Evolutionary conservation across 1,140 invertebrate species (phyloP).

Genomic region (Galleria mellonella): DNA sequence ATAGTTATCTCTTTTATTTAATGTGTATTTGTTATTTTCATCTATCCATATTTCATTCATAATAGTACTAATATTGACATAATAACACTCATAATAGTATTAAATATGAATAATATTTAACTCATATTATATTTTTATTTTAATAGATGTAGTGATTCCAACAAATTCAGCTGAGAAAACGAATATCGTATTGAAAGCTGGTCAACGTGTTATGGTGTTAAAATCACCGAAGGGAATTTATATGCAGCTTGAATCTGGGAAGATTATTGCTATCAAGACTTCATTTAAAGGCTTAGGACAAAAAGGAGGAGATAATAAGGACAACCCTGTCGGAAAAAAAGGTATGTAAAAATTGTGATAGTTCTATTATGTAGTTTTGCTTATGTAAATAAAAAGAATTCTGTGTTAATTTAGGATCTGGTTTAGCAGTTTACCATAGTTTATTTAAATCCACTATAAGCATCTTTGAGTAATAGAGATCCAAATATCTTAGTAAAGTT

Average conservation of each 20-base stretch:
- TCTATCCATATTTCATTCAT: too few species aligned
- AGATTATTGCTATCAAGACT: constrained; percentile 95
- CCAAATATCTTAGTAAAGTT: too few species aligned
- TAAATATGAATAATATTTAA: too few species aligned
- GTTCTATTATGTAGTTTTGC: background rate
- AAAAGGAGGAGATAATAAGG: constrained; percentile 76
- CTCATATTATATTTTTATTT: background rate
- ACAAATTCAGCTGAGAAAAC: constrained; percentile 91
- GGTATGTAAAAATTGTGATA: too few species aligned
- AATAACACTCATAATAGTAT: too few species aligned
- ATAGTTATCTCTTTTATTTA: too few species aligned
- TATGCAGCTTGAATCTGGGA: constrained; percentile 95
- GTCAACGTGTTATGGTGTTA: constrained; percentile 94
- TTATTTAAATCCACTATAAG: too few species aligned
- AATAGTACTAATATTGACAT: too few species aligned
- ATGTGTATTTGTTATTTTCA: too few species aligned
- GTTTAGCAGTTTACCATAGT: too few species aligned
- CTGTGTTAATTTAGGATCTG: background rate
- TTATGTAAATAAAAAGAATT: background rate
- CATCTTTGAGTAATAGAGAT: too few species aligned
- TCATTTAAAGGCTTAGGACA: constrained; percentile 81
- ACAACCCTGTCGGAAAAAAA: constrained; percentile 65
- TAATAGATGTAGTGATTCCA: constrained; percentile 92
- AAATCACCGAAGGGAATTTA: constrained; percentile 97
- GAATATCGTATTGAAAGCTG: constrained; percentile 91